Percentiles rank a stretch among this genome's conserved stretches.
phyloP scores from a whole-genome alignment of 2,888 invertebrate genomes.

The Pteria penguin region DNA sequence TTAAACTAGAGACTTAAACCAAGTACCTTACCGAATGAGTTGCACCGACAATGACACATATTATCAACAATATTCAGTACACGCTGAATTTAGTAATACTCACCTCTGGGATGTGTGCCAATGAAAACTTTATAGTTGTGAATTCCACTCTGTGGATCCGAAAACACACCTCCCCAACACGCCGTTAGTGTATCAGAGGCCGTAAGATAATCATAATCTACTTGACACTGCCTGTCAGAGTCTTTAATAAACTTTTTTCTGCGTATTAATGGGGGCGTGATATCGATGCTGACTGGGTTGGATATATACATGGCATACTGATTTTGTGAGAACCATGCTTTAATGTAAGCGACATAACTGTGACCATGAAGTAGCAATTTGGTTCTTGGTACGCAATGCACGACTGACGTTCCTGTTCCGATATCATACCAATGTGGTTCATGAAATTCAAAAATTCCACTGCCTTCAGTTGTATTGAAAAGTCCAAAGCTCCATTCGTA shows the following conservation, averaged over 20 bases:
- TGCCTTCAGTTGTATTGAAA: conserved; percentile 40
- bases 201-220: conserved; percentile 55
- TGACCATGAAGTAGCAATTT: conserved; percentile 35
- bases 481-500: conserved; percentile 56
- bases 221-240: conserved; percentile 36
- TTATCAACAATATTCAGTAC: too few species aligned
- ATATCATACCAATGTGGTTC: conserved; percentile 54
- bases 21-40: too few species aligned
- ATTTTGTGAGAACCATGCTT: conserved; percentile 47
- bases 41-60: too few species aligned
- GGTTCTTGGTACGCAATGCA: conserved; percentile 46
- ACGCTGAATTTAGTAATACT: too few species aligned
- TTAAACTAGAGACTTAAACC: too few species aligned
- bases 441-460: conserved; percentile 45
- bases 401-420: conserved; percentile 30
- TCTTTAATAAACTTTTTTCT: conserved; percentile 51
- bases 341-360: conserved; percentile 47
- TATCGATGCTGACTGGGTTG: conserved; percentile 47
- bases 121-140: conserved; percentile 25
- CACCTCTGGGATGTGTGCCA: conserved; percentile 46
- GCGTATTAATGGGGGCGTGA: conserved; percentile 48
- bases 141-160: conserved; percentile 42
- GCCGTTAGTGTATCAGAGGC: conserved; percentile 40
- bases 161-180: conserved; percentile 55
- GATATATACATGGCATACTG: conserved; percentile 41